A percentile compares a stretch with the other conserved stretches of the same genome.
Conservation (phyloP, 2,797 vertebrate species). For the Chiroxiphia lanceolata region DNA sequence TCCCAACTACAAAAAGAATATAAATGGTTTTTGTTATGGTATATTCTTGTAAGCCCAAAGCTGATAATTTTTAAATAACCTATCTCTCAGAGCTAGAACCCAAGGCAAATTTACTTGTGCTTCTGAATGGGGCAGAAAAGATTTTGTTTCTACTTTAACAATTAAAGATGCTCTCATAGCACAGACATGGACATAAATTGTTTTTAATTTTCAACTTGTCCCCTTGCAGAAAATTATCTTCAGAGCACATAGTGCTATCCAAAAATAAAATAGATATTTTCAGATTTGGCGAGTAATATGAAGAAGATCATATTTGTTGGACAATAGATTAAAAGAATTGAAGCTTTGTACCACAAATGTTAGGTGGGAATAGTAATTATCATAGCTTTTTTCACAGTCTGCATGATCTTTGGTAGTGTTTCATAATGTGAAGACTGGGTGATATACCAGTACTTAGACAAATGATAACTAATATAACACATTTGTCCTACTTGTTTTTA, state of each 20-base stretch:
- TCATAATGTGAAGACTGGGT: neutral
- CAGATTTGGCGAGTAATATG: neutral
- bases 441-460: neutral
- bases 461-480: neutral
- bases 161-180: constrained; percentile 1
- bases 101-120: neutral
- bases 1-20: neutral
- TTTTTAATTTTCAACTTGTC: neutral
- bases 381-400: neutral
- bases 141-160: constrained; percentile 33
- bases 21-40: neutral
- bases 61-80: neutral
- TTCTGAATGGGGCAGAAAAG: neutral
- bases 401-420: neutral
- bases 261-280: constrained; percentile 9
- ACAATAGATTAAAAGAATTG: neutral
- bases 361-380: neutral
- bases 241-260: neutral
- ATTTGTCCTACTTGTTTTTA: neutral
- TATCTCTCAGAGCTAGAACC: neutral
- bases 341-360: constrained; percentile 3
- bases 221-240: constrained; percentile 7
- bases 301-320: constrained; percentile 28
- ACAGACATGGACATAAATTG: constrained; percentile 16
- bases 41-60: neutral